Base-by-base conservation (phyloP, 2,113 vertebrate species). In the Lepisosteus oculatus region DNA sequence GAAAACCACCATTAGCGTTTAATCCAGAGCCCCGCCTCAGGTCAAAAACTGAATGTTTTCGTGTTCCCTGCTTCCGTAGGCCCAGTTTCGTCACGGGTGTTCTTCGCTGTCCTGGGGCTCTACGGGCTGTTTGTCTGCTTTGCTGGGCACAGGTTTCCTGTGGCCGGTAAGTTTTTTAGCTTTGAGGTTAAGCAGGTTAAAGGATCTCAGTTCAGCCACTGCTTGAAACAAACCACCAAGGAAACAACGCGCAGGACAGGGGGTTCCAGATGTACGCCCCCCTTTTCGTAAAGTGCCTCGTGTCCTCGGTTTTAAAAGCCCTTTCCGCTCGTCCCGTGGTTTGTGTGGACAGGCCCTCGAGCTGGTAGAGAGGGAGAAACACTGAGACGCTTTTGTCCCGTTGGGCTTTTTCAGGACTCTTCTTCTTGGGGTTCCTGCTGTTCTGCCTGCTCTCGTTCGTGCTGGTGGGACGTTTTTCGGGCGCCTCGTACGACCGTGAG, bases 101-200 rank as follows among this genome's bases (percentile, higher is more conserved):
- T 77, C 29, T 66, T 72, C 68, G 66, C 75, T 6, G 6, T 73
- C 13, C 45, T 77, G 9, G 75, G 75, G 11, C 15, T 67, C 56
- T 77, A n/a, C 61, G 75, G 75, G 13, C 55, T 77, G 41, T 61
- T 70, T 14, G 61, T 77, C 14, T 77, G 75, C 57, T 70, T 77
- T 15, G 3, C 64, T 43, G 75, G 75, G 4, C 75, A 77, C 55
- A 44, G 71, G 13, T 66, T 77, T n/a, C 68, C 73, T 29, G 71
- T 70, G 57, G 71, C 75, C 14, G 75, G 75, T 77, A 59, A 76
- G 71, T 68, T 8, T 13, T 17, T 61, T 8, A 55, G n/a, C 9
- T 41, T 43, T 55, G 45, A 43, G 13, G 54, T 15, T 29, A 29
- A 29, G 29, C 29, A 29, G 29, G 29, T 29, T 2, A 29, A 29